These are phyloP conservation scores for Sphaeridia pumilis DNA, from an alignment of 2,888 invertebrate species.

Conservation along the genomic window DNA sequence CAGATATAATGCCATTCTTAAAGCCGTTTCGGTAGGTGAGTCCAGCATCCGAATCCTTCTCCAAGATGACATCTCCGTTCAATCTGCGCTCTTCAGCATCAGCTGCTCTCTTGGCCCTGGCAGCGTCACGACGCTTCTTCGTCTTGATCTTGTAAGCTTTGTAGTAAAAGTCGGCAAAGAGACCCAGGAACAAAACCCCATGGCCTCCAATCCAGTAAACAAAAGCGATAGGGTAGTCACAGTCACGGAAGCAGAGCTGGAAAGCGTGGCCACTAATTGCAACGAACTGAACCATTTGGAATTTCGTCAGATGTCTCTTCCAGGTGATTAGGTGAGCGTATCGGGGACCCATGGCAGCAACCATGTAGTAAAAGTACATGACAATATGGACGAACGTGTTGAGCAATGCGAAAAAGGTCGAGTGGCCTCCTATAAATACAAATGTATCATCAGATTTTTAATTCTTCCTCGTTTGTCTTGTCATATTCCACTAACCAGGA, in stretches of 20 bases:
- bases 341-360: constrained; percentile 83
- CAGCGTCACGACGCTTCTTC: too few species aligned
- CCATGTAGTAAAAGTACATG: constrained; percentile 96
- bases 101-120: neutral
- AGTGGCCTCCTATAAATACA: constrained; percentile 68
- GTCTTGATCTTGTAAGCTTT: constrained; percentile 49
- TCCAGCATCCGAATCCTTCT: neutral
- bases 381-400: constrained; percentile 93
- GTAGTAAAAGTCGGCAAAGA: constrained; percentile 89
- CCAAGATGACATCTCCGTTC: neutral
- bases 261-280: constrained; percentile 83
- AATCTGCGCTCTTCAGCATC: too few species aligned
- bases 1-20: neutral
- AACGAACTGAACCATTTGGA: constrained; percentile 94
- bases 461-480: neutral
- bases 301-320: constrained; percentile 89
- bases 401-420: constrained; percentile 86
- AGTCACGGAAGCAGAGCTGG: constrained; percentile 79
- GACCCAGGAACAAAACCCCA: constrained; percentile 77
- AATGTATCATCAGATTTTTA: neutral
- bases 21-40: neutral
- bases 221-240: constrained; percentile 61
- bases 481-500: constrained; percentile 52
- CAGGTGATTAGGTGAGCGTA: constrained; percentile 84
- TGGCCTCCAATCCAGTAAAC: constrained; percentile 76